Percentiles rank a stretch among this genome's conserved stretches.
Evolutionary conservation across 2,888 invertebrate species (phyloP).

Genomic region (Drosophila paramelanica): DNA sequence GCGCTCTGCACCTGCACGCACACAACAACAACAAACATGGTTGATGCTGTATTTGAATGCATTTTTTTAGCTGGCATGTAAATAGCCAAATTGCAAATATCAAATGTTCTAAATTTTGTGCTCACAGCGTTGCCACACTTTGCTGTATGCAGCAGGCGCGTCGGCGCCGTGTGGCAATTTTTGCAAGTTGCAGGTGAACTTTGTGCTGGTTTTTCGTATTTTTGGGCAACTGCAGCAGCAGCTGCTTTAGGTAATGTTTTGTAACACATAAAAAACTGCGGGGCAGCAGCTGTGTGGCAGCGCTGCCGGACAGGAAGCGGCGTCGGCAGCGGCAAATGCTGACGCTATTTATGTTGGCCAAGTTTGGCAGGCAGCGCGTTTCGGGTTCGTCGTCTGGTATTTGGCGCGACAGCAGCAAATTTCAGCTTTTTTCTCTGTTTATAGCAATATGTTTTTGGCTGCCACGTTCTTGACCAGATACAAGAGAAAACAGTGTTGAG

Average conservation of each 20-base stretch:
- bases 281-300: slow-evolving; percentile 54
- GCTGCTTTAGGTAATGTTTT: slow-evolving; percentile 23
- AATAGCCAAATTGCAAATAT: slow-evolving; percentile 44
- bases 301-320: slow-evolving; percentile 56
- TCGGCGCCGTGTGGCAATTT: slow-evolving; percentile 45
- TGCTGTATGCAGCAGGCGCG: slow-evolving; percentile 12
- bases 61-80: slow-evolving; percentile 31
- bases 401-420: slow-evolving; percentile 25
- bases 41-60: slow-evolving; percentile 47
- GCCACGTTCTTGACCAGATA: slow-evolving; percentile 58
- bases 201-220: slow-evolving; percentile 37
- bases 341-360: slow-evolving; percentile 48
- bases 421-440: slow-evolving; percentile 22
- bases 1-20: slow-evolving; percentile 57
- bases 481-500: slow-evolving; percentile 56
- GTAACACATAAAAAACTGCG: slow-evolving; percentile 24
- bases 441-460: slow-evolving; percentile 16
- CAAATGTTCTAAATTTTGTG: slow-evolving; percentile 51
- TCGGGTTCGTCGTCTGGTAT: slow-evolving; percentile 37
- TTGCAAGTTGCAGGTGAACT: slow-evolving; percentile 63
- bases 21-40: slow-evolving; percentile 13
- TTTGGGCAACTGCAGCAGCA: slow-evolving; percentile 34
- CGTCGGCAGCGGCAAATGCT: slow-evolving; percentile 45
- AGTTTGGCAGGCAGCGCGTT: slow-evolving; percentile 20
- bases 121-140: slow-evolving; percentile 34